These are phyloP conservation scores for Phyllopteryx taeniolatus DNA, from an alignment of 2,113 vertebrate species.

Conservation along the genomic window DNA sequence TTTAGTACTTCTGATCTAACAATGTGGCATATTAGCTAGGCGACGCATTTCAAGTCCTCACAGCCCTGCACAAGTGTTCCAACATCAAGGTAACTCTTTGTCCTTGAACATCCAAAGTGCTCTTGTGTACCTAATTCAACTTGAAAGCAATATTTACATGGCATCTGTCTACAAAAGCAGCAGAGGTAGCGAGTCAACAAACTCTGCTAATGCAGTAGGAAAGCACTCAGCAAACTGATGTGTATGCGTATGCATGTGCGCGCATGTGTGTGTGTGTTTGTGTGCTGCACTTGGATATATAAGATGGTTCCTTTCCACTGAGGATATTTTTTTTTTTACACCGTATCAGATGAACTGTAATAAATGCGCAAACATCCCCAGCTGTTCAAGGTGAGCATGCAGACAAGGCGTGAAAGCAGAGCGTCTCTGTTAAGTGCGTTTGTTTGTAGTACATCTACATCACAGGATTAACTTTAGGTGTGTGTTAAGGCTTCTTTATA, in stretches of 20 bases:
- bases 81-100: conserved; percentile 29
- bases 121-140: conserved; percentile 21
- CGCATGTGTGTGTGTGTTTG: not conserved
- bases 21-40: not conserved
- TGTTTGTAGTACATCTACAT: not conserved
- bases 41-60: not conserved
- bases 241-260: not conserved
- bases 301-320: not conserved
- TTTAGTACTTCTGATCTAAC: not conserved
- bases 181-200: not conserved
- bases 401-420: not conserved
- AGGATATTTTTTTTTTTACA: not conserved
- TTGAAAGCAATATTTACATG: conserved; percentile 2
- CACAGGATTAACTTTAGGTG: not conserved
- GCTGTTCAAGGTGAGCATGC: not conserved
- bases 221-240: not conserved
- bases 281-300: not conserved
- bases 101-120: not conserved
- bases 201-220: conserved; percentile 1
- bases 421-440: not conserved
- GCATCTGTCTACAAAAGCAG: conserved; percentile 26
- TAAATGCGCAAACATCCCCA: not conserved
- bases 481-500: not conserved
- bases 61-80: conserved; percentile 39
- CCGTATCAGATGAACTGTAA: not conserved